phyloP scores from a whole-genome alignment of 2,888 invertebrate species.

The Muschampia plurimacula region DNA sequence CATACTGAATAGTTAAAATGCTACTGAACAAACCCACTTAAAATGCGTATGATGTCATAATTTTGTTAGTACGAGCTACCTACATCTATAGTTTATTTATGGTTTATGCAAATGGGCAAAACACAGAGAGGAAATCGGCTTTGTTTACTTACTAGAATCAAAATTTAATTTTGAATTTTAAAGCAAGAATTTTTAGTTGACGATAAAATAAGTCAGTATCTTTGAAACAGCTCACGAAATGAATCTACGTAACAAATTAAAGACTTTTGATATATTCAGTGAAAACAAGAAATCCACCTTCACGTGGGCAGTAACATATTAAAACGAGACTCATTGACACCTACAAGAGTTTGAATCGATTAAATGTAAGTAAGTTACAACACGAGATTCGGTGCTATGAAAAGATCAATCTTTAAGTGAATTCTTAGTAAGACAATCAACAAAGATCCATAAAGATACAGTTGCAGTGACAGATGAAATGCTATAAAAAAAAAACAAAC shows the following conservation, averaged over 20 bases:
- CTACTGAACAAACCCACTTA: conserved; percentile 10
- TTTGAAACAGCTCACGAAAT: neutral
- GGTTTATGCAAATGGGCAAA: conserved; percentile 44
- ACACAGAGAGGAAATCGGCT: neutral
- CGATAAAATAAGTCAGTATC: neutral
- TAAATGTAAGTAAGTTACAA: neutral
- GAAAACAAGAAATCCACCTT: neutral
- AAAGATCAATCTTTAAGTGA: too few relatives aligned
- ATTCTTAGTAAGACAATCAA: neutral
- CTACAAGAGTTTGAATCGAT: conserved; percentile 8
- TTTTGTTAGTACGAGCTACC: conserved; percentile 8
- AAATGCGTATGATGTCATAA: conserved; percentile 26
- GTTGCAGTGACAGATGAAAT: conserved; percentile 16
- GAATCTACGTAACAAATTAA: neutral
- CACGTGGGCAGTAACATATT: conserved; percentile 7
- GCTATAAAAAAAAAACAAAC: conserved; percentile 20
- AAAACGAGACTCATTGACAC: conserved; percentile 4
- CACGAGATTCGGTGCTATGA: neutral
- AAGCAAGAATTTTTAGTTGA: too few relatives aligned
- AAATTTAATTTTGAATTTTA: neutral
- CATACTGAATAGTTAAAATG: conserved; percentile 13
- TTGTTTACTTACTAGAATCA: neutral
- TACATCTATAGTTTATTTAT: conserved; percentile 3
- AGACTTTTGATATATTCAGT: neutral
- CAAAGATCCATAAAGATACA: conserved; percentile 41